Percentiles rank a stretch among this genome's conserved stretches.
These are phyloP conservation scores for Metopolophium dirhodum DNA, from an alignment of 1,140 invertebrate species.

Conservation along the genomic window DNA sequence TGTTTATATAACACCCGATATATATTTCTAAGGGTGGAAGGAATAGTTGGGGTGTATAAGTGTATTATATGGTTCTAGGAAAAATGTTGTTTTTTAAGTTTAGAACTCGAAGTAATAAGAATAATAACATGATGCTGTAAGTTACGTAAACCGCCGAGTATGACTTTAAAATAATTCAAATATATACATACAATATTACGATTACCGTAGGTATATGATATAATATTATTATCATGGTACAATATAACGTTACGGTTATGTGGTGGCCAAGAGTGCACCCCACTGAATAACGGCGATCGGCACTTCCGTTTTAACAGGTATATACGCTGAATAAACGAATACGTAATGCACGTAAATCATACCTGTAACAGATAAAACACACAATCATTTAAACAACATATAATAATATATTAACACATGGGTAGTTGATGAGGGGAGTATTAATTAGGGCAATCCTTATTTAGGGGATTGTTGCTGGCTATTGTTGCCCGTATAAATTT, in stretches of 20 bases:
- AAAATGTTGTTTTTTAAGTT: not conserved
- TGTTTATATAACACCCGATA: not conserved
- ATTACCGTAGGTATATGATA: not conserved
- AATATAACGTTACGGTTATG: not conserved
- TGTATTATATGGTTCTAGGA: no score
- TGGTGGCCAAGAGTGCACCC: not conserved
- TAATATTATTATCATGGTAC: not conserved
- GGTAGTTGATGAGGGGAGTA: not conserved
- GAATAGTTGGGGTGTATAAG: no score
- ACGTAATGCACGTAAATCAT: not conserved
- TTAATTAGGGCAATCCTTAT: not conserved
- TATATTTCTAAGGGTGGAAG: not conserved
- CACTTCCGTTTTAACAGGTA: not conserved
- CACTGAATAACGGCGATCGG: not conserved
- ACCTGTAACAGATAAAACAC: slow-evolving; percentile 39
- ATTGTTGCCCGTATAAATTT: slow-evolving; percentile 13
- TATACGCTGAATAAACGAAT: not conserved
- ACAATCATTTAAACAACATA: slow-evolving; percentile 6
- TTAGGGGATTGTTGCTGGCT: not conserved
- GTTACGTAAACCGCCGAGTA: no score
- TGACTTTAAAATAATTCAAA: not conserved
- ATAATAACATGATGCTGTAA: not conserved
- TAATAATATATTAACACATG: slow-evolving; percentile 11
- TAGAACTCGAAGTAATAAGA: not conserved
- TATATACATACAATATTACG: not conserved